Percentiles rank a stretch among this genome's conserved stretches.
phyloP scores from a whole-genome alignment of 2,113 vertebrate genomes.

The Coptodon bakossiorum region DNA sequence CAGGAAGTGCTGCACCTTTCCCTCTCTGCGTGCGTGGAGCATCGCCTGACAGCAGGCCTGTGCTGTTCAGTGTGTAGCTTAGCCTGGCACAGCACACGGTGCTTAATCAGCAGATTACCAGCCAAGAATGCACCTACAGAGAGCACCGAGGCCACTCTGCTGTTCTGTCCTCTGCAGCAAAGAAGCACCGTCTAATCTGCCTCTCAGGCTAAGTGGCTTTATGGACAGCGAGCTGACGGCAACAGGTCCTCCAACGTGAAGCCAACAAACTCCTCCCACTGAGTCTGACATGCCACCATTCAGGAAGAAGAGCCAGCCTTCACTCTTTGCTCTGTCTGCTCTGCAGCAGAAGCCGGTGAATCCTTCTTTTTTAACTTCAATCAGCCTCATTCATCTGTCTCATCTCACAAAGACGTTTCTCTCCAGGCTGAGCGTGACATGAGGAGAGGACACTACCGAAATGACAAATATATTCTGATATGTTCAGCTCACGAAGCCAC shows the following conservation, averaged over 20 bases:
- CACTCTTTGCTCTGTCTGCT: background rate
- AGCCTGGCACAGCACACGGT: background rate
- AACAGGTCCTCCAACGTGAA: background rate
- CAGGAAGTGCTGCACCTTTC: background rate
- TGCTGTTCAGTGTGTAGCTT: background rate
- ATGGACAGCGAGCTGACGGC: background rate
- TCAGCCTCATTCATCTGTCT: background rate
- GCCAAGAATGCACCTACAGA: background rate
- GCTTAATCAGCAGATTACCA: constrained; percentile 33
- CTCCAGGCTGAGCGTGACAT: accelerated
- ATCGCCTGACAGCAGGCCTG: background rate
- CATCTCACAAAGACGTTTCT: background rate
- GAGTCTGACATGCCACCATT: background rate
- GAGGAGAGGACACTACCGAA: background rate
- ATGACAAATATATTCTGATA: background rate
- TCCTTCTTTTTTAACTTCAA: background rate
- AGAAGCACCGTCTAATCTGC: constrained; percentile 54
- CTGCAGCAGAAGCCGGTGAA: accelerated
- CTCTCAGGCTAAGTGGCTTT: constrained; percentile 60
- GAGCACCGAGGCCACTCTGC: background rate
- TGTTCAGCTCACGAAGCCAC: background rate
- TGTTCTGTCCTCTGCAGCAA: background rate
- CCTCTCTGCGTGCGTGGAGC: background rate
- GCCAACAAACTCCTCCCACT: background rate
- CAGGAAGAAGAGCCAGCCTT: background rate